Evolutionary conservation across 2,888 invertebrate genomes (phyloP).

Genomic region (Lasioglossum figueresi): DNA sequence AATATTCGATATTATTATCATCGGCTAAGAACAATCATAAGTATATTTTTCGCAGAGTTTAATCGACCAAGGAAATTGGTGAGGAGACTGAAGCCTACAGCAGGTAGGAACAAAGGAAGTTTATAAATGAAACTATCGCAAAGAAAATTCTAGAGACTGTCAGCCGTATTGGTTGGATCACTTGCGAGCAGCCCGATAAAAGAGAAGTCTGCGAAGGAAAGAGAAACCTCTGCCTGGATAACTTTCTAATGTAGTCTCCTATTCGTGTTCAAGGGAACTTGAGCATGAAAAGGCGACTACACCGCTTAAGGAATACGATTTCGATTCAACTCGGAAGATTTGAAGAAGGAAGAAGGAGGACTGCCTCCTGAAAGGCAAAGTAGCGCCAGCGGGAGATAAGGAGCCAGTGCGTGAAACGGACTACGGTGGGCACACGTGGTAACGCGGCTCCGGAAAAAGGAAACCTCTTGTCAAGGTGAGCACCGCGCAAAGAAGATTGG

Average conservation of each 20-base stretch:
- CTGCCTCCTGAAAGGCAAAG: background rate
- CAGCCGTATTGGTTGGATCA: background rate
- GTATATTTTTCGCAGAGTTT: no score
- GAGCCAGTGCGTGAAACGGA: background rate
- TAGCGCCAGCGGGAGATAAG: background rate
- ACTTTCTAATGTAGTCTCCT: background rate
- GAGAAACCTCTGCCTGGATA: background rate
- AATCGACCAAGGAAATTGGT: no score
- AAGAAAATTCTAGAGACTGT: no score
- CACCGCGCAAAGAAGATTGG: background rate
- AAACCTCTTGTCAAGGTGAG: background rate
- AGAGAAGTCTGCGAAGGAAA: background rate
- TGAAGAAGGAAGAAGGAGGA: background rate
- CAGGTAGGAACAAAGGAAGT: no score
- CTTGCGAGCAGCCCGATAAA: background rate
- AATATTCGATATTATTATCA: no score
- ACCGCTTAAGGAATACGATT: background rate
- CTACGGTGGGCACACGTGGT: background rate
- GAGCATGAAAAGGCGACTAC: background rate
- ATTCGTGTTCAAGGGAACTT: background rate
- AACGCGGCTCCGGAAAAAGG: background rate
- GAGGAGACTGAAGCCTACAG: no score
- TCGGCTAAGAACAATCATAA: no score
- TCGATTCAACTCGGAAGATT: background rate
- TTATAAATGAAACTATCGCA: no score